Conservation (phyloP, 1,140 invertebrate species). For the Leguminivora glycinivorella region DNA sequence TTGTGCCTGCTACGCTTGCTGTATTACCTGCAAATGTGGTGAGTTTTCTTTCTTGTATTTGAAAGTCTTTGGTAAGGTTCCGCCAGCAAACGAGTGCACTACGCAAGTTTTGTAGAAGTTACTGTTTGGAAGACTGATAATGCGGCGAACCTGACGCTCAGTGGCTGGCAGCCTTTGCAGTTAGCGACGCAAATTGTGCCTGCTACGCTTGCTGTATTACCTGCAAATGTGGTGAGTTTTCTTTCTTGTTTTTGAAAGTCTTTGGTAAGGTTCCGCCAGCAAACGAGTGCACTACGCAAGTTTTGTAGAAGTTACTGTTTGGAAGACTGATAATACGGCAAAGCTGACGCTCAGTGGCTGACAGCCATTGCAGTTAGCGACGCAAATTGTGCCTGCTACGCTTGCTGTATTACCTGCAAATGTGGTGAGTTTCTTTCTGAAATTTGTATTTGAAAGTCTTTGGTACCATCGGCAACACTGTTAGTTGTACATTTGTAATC, state of each 20-base stretch:
- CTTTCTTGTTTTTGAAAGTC: too few relatives aligned
- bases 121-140: slow-evolving; percentile 79
- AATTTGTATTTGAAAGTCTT: not conserved
- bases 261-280: slow-evolving; percentile 72
- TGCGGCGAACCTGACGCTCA: slow-evolving; percentile 76
- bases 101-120: not conserved
- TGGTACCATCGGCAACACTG: not conserved
- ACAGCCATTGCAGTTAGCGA: slow-evolving; percentile 88
- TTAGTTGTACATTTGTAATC: too few relatives aligned
- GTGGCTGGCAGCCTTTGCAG: slow-evolving; percentile 88
- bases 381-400: slow-evolving; percentile 91
- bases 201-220: slow-evolving; percentile 86
- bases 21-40: slow-evolving; percentile 72
- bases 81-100: slow-evolving; percentile 48
- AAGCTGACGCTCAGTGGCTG: slow-evolving; percentile 83
- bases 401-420: slow-evolving; percentile 81
- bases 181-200: slow-evolving; percentile 92
- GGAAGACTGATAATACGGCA: slow-evolving; percentile 78
- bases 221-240: slow-evolving; percentile 49
- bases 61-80: not conserved
- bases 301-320: slow-evolving; percentile 84
- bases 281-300: slow-evolving; percentile 86
- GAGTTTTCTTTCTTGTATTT: slow-evolving; percentile 33
- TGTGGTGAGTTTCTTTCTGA: slow-evolving; percentile 47
- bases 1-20: slow-evolving; percentile 90